Evolutionary conservation across 2,888 invertebrate species (phyloP).

Genomic region (Stratiomys singularior): DNA sequence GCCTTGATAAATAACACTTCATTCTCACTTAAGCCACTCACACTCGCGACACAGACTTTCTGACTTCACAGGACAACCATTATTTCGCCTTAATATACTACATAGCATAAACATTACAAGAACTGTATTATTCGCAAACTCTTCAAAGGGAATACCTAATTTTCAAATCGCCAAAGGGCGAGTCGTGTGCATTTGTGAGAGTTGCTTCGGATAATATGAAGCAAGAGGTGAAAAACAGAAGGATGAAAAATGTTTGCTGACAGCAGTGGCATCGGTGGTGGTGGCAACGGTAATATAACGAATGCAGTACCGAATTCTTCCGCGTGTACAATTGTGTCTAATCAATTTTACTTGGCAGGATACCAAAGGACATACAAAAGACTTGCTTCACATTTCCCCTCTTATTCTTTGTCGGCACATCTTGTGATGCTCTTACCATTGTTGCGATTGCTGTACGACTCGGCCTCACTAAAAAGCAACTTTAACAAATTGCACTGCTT

Average conservation of each 20-base stretch:
- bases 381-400: conserved; percentile 9
- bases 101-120: no score
- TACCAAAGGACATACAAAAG: conserved; percentile 38
- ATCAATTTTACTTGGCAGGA: conserved; percentile 39
- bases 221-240: not conserved
- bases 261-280: not conserved
- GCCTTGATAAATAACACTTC: no score
- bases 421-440: not conserved
- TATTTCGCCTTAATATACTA: no score
- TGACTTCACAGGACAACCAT: no score
- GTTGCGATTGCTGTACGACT: not conserved
- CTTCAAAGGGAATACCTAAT: not conserved
- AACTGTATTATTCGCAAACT: not conserved
- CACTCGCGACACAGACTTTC: no score
- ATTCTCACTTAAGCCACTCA: no score
- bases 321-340: conserved; percentile 24
- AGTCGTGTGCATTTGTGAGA: not conserved
- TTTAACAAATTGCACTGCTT: conserved; percentile 48
- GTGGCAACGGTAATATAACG: no score
- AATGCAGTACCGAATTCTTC: conserved; percentile 13
- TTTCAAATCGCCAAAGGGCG: not conserved
- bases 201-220: no score
- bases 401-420: no score
- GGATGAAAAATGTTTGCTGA: conserved; percentile 13
- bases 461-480: conserved; percentile 40